Percentiles rank a stretch among this genome's conserved stretches.
Evolutionary conservation across 1,140 invertebrate species (phyloP).

Genomic region (Rhynchophorus ferrugineus): DNA sequence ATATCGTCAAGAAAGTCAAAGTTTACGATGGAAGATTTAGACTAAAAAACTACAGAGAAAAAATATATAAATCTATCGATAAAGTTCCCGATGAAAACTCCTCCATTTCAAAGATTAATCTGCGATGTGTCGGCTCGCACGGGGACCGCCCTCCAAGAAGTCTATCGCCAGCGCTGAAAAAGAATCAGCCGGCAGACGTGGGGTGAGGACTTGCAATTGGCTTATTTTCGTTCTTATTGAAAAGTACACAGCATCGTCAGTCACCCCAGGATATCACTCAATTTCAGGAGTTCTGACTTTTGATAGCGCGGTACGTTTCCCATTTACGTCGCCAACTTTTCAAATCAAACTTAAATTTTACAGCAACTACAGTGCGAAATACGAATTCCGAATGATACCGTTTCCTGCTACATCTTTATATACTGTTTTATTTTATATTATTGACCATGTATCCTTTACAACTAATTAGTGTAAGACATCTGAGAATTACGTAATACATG

Average conservation of each 20-base stretch:
- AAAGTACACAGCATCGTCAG: conserved; percentile 12
- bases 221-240: conserved; percentile 21
- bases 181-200: conserved; percentile 3
- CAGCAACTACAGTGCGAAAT: conserved; percentile 1
- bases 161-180: not conserved
- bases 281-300: conserved; percentile 17
- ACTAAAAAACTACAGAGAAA: too few relatives aligned
- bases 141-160: not conserved
- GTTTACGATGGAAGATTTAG: too few relatives aligned
- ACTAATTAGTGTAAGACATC: too few relatives aligned
- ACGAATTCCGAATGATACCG: not conserved
- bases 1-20: too few relatives aligned
- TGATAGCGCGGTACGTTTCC: conserved; percentile 15
- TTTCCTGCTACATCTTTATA: not conserved
- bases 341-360: conserved; percentile 6
- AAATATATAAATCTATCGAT: too few relatives aligned
- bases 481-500: too few relatives aligned
- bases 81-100: too few relatives aligned
- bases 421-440: too few relatives aligned
- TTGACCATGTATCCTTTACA: too few relatives aligned
- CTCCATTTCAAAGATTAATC: not conserved
- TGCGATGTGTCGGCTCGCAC: not conserved
- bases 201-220: conserved; percentile 14
- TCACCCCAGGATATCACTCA: conserved; percentile 20
- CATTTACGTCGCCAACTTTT: conserved; percentile 9